Evolutionary conservation across 1,140 invertebrate genomes (phyloP).

Genomic region (Thaumatotibia leucotreta): DNA sequence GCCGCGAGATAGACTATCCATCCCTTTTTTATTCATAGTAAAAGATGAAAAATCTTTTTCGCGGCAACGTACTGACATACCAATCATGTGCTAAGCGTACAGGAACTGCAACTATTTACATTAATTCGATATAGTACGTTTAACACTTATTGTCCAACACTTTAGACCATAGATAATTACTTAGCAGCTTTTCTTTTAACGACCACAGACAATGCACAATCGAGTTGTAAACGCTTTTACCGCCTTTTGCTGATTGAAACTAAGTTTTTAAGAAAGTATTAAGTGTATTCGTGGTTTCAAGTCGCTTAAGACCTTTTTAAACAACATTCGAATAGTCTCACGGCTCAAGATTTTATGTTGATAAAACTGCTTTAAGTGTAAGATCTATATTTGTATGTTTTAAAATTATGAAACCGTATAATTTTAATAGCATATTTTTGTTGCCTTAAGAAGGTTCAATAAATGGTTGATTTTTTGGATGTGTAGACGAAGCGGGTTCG

Average conservation of each 20-base stretch:
- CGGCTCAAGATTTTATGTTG: not conserved
- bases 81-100: no score
- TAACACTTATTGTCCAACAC: not conserved
- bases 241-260: not conserved
- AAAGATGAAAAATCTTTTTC: no score
- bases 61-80: no score
- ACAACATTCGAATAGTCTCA: not conserved
- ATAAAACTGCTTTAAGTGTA: not conserved
- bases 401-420: no score
- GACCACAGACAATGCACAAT: conserved; percentile 6
- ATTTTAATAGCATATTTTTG: no score
- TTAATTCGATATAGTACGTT: no score
- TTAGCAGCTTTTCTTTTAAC: not conserved
- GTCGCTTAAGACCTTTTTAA: not conserved
- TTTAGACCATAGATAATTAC: not conserved
- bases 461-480: no score
- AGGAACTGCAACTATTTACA: no score
- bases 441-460: no score
- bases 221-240: not conserved
- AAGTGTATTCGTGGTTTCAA: not conserved
- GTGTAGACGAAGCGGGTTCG: no score
- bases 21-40: no score
- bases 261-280: not conserved
- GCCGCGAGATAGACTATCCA: no score
- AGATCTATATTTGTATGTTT: not conserved